Evolutionary conservation across 2,113 vertebrate species (phyloP).

Genomic region (Sorex fumeus): DNA sequence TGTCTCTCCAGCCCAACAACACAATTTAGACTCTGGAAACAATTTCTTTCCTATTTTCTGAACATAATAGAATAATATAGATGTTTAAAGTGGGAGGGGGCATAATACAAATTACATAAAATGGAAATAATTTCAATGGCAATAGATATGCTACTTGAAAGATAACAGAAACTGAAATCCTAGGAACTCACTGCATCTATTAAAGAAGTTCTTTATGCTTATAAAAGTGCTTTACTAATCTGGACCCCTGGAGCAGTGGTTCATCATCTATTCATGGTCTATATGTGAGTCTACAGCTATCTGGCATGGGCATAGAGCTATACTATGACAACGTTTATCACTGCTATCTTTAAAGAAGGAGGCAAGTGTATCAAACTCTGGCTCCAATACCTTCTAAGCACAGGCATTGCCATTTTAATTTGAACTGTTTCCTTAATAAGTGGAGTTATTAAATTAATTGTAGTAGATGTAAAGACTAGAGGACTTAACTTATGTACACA

Average conservation of each 20-base stretch:
- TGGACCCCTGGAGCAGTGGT: background rate
- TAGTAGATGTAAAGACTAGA: background rate
- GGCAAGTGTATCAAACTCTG: background rate
- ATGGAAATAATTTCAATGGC: background rate
- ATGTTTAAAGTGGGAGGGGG: conserved; percentile 2
- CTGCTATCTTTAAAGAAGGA: background rate
- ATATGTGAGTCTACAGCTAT: background rate
- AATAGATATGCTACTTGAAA: conserved; percentile 18
- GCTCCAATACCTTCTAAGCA: background rate
- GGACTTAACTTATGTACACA: background rate
- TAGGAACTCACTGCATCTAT: background rate
- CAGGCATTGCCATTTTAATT: background rate
- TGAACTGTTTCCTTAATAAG: background rate
- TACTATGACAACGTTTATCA: background rate
- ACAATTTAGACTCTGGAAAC: background rate
- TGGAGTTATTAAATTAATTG: background rate
- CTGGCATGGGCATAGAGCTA: background rate
- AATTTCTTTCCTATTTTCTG: conserved; percentile 25
- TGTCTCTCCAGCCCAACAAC: background rate
- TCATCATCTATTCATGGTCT: background rate
- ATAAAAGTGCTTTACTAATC: background rate
- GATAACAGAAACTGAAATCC: background rate
- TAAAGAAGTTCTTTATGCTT: conserved; percentile 27
- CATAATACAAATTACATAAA: background rate
- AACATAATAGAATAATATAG: conserved; percentile 5